phyloP scores from a whole-genome alignment of 2,888 invertebrate species.

The Tortricodes alternella region DNA sequence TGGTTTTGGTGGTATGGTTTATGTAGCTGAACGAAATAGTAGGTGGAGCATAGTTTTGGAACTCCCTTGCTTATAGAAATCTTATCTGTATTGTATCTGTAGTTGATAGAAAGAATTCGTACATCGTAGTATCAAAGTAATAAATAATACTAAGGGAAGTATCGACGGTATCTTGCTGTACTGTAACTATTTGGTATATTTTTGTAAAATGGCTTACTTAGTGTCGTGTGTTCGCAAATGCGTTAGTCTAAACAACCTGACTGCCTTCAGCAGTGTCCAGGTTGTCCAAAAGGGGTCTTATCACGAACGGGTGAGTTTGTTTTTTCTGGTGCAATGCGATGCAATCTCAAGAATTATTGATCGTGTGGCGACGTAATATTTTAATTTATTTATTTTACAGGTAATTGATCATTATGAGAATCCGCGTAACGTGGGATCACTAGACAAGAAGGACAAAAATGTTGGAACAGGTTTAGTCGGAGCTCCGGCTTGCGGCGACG shows the following conservation, averaged over 20 bases:
- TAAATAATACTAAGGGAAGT: background rate
- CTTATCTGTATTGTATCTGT: too few relatives aligned
- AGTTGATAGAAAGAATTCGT: too few relatives aligned
- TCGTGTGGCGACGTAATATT: conserved; percentile 47
- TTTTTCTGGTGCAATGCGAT: conserved; percentile 36
- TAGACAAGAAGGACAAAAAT: conserved; percentile 95
- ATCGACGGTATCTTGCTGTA: too few relatives aligned
- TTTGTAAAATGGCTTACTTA: conserved; percentile 60
- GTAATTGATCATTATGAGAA: conserved; percentile 99
- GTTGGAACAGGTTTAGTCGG: conserved; percentile 99
- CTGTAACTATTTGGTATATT: background rate
- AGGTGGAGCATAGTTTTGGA: conserved; percentile 3
- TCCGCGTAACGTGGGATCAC: conserved; percentile 98
- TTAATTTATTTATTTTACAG: conserved; percentile 67
- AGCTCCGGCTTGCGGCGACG: conserved; percentile 99
- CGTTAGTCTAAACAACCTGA: conserved; percentile 62
- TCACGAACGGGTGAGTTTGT: conserved; percentile 88
- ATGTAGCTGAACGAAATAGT: background rate
- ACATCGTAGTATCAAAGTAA: conserved; percentile 4
- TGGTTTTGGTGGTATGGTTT: background rate
- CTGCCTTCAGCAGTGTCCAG: conserved; percentile 57
- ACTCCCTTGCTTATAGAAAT: conserved; percentile 7
- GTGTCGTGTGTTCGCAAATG: conserved; percentile 62
- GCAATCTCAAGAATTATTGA: conserved; percentile 61
- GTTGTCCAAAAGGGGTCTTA: conserved; percentile 84